Base-by-base conservation (phyloP, 2,888 invertebrate genomes). In the Cataglyphis altisquamis region DNA sequence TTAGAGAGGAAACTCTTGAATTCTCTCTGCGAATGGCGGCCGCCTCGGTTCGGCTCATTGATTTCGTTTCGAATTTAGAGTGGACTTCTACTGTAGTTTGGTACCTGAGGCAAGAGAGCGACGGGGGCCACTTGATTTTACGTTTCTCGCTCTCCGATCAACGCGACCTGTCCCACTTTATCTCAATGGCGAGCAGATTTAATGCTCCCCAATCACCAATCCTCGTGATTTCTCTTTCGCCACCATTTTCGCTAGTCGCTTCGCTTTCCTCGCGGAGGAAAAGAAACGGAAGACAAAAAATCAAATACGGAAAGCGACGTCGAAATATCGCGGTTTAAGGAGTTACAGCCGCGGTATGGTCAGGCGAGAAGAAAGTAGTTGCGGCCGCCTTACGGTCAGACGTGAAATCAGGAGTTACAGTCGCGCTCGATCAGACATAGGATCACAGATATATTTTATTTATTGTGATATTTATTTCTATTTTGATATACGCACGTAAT, bases 41-140 rank as follows among this genome's bases (percentile, higher is more conserved):
- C 80, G 83, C 67, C 67, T 78, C 78, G 78, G 48, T 78, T 68
- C 74, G 68, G 84, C 89, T 84, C 85, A 89, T 90, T 90, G 84
- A 90, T 92, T 93, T 92, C 90, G 93, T 94, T 94, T 94, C 94
- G 93, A 94, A 94, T 94, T 94, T 94, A 94, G 93, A 94, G 93
- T 94, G 94, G 92, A 93, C 91, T 83, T 93, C 92, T 92, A 91
- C 90, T 89, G 93, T 93, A 92, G 91, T 92, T 84, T 68, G 89
- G 89, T 85, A 72, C 81, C 87, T 90, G 67, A 77, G 67, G 52
- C 67, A 52, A 77, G 84, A 84, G 73, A 80, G 83, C 77, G 85
- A 80, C 78, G 77, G 70, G 68, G 80, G 81, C 85, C 72, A 64
- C 73, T 62, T 77, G 86, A 84, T 78, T 72, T 52, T 60, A 60